Evolutionary conservation across 1,140 invertebrate genomes (phyloP).

Genomic region (Capitella teleta): DNA sequence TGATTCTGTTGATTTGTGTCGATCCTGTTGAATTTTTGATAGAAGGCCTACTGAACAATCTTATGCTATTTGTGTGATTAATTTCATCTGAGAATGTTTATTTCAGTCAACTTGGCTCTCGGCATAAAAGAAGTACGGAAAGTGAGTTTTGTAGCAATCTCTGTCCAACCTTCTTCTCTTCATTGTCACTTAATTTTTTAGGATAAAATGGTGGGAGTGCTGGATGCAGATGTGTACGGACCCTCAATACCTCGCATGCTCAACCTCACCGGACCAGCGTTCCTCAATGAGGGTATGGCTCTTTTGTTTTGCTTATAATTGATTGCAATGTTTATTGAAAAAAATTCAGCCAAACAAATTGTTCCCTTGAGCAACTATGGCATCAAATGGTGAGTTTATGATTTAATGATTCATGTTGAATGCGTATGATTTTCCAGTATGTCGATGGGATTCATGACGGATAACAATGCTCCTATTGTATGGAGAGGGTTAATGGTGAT

Average conservation of each 20-base stretch:
- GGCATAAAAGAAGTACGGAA: no score
- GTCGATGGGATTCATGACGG: conserved; percentile 89
- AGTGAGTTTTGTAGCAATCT: neutral
- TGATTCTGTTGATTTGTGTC: no score
- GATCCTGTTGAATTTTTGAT: no score
- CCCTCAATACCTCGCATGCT: conserved; percentile 81
- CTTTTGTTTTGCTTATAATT: no score
- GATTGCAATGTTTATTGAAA: no score
- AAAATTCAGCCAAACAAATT: no score
- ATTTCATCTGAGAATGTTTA: no score
- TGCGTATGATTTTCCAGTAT: conserved; percentile 55
- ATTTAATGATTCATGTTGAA: no score
- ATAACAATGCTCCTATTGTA: conserved; percentile 70
- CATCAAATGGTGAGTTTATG: no score
- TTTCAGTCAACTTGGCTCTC: no score
- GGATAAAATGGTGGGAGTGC: conserved; percentile 63
- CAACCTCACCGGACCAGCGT: conserved; percentile 53
- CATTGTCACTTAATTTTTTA: conserved; percentile 14
- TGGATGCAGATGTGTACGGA: conserved; percentile 93
- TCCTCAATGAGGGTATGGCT: conserved; percentile 24
- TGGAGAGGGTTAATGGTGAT: conserved; percentile 96
- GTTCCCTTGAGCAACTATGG: neutral
- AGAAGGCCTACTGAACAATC: no score
- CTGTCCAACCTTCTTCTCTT: neutral
- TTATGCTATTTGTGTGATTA: no score